These are phyloP conservation scores for Neria commutata DNA, from an alignment of 2,888 invertebrate genomes.

Conservation along the genomic window DNA sequence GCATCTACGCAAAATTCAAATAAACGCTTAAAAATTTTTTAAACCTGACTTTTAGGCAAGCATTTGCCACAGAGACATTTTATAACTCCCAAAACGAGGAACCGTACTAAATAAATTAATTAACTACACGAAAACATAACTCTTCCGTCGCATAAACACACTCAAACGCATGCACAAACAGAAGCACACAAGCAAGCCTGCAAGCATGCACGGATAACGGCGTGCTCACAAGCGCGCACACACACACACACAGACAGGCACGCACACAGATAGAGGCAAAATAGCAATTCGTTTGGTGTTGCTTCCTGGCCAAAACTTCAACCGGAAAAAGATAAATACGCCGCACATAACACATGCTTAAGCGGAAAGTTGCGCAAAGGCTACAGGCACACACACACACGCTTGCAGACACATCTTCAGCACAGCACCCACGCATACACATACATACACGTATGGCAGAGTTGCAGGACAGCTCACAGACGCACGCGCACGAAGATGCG, in stretches of 20 bases:
- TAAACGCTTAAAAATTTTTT: no score
- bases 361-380: neutral
- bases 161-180: conserved; percentile 30
- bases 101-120: conserved; percentile 55
- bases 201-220: conserved; percentile 28
- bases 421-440: no score
- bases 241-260: no score
- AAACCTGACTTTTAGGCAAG: no score
- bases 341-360: neutral
- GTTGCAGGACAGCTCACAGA: neutral
- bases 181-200: conserved; percentile 32
- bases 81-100: conserved; percentile 46
- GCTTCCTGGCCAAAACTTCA: conserved; percentile 2
- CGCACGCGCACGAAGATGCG: neutral
- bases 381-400: neutral
- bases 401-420: no score
- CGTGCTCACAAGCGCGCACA: neutral
- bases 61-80: conserved; percentile 30
- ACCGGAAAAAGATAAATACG: conserved; percentile 1
- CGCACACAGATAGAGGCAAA: no score
- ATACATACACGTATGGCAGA: no score
- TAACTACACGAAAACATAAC: conserved; percentile 49
- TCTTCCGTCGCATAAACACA: conserved; percentile 31
- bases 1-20: no score
- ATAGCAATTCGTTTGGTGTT: neutral